Base-by-base conservation (phyloP, 2,888 invertebrate species). In the Idaea straminata region DNA sequence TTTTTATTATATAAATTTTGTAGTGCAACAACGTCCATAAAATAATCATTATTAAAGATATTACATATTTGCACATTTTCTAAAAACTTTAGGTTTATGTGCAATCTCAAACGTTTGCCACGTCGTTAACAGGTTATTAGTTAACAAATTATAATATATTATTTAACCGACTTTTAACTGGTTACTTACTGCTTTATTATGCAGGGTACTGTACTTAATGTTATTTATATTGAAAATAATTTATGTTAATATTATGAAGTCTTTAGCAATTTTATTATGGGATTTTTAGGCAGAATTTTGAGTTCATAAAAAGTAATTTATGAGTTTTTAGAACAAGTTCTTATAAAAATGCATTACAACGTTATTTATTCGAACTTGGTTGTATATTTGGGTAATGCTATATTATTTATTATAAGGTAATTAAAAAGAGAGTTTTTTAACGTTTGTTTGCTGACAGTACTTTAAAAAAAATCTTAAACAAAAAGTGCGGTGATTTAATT, bases 111-210 rank as follows among this genome's bases (percentile, higher is more conserved):
- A 63, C 66, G 64, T 71, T 74, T 71, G 71, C 67, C 72, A 69
- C 71, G 66, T 72, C 69, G 70, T 74, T 74, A 72, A 69, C 66
- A 65, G 61, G 35, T 70, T 70, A 74, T 74, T 71, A 71, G 66
- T 67, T 71, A 64, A 71, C 72, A 71, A 74, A 74, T 74, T 64
- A 66, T 74, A 72, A 74, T 68, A 69, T 67, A 71, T 69, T 67
- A 71, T 71, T 69, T 65, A 70, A 66, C 57, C 68, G 58, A 59
- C 25, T 69, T 66, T 66, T 57, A 63, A 65, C 59, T 62, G 64
- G 61, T 64, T 72, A 66, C 34, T 65, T 72, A 66, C 34, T 65
- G 64, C 66, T 66, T 69, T 62, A 66, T 69, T 63, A 66, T 63
- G 69, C 66, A 65, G 66, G 47, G 47, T 47, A 10, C 13, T 13